These are phyloP conservation scores for Phoenicopterus ruber DNA, from an alignment of 2,113 vertebrate species.

Conservation along the genomic window DNA sequence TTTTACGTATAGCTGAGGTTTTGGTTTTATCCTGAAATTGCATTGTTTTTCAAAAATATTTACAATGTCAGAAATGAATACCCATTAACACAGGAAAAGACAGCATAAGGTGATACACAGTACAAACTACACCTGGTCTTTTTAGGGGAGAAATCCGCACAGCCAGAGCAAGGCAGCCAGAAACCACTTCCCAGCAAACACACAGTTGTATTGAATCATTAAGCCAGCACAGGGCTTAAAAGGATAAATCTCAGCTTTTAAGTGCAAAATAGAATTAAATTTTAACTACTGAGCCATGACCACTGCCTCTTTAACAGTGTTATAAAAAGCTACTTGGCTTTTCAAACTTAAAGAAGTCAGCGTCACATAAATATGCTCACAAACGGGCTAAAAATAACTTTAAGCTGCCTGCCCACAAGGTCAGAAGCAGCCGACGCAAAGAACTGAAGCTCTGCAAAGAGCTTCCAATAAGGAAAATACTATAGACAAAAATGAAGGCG, in stretches of 20 bases:
- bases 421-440: not conserved
- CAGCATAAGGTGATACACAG: not conserved
- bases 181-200: not conserved
- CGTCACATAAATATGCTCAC: not conserved
- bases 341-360: not conserved
- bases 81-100: not conserved
- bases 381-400: conserved; percentile 16
- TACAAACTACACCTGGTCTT: not conserved
- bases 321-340: conserved; percentile 13
- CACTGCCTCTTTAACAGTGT: not conserved
- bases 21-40: not conserved
- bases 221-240: not conserved
- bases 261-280: not conserved
- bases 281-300: conserved; percentile 27
- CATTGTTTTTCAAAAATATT: not conserved
- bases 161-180: not conserved
- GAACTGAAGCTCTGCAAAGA: not conserved
- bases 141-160: not conserved
- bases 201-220: not conserved
- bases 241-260: conserved; percentile 38
- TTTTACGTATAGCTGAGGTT: not conserved
- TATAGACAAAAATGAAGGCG: not conserved
- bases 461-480: not conserved
- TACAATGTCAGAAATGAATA: not conserved
- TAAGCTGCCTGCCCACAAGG: not conserved